A percentile compares a stretch with the other conserved stretches of the same genome.
Conservation (phyloP, 2,113 vertebrate species). For the Columba livia region DNA sequence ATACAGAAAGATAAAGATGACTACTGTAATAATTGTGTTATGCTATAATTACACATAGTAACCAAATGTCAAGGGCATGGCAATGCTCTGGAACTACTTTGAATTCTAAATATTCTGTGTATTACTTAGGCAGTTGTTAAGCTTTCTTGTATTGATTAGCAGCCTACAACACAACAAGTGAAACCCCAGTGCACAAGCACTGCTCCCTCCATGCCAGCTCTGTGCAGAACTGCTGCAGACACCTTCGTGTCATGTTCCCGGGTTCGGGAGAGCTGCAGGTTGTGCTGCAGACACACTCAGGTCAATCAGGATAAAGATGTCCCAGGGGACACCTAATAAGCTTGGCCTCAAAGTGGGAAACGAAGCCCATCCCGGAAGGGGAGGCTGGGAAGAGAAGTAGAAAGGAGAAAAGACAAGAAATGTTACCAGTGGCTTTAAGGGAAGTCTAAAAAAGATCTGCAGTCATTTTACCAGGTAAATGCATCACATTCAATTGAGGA, state of each 20-base stretch:
- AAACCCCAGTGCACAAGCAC: background rate
- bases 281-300: background rate
- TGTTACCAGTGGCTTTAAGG: background rate
- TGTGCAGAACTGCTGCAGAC: background rate
- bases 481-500: no score
- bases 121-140: background rate
- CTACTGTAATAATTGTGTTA: background rate
- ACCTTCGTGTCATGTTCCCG: background rate
- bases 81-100: background rate
- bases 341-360: background rate
- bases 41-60: background rate
- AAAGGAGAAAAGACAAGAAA: background rate
- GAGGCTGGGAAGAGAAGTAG: background rate
- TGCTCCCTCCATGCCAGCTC: background rate
- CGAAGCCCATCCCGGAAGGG: background rate
- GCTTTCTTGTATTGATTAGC: background rate
- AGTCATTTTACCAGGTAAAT: no score
- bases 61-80: background rate
- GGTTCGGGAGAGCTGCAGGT: accelerated
- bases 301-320: background rate
- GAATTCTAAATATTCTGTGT: background rate
- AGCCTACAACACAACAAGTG: accelerated
- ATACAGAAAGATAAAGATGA: background rate
- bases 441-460: background rate
- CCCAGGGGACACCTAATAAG: background rate